These are phyloP conservation scores for Nomada hirtipes DNA, from an alignment of 2,888 invertebrate genomes.

Conservation along the genomic window DNA sequence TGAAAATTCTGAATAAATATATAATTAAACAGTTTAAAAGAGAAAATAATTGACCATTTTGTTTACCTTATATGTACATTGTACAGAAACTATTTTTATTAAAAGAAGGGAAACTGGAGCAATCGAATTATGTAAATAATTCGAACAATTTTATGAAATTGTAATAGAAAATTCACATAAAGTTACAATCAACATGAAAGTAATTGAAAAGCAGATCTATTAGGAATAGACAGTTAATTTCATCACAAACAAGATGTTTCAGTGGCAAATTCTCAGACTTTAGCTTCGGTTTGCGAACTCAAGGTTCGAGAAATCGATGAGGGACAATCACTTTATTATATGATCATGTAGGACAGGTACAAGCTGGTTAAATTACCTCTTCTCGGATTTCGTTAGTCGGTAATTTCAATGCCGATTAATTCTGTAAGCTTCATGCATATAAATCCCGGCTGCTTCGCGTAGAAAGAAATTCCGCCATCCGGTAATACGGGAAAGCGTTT, in stretches of 20 bases:
- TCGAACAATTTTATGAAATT: no score
- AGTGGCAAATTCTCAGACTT: background rate
- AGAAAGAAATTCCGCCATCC: constrained; percentile 41
- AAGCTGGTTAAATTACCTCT: constrained; percentile 64
- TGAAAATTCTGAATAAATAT: no score
- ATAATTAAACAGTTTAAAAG: no score
- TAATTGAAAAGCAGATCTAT: background rate
- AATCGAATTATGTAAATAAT: no score
- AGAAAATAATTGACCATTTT: no score
- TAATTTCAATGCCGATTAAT: constrained; percentile 74
- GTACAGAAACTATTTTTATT: no score
- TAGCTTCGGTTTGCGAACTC: constrained; percentile 10
- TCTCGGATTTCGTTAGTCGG: constrained; percentile 69
- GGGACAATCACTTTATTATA: constrained; percentile 62
- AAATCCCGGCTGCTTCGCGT: constrained; percentile 31
- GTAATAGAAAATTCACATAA: background rate
- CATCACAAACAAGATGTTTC: background rate
- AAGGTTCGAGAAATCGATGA: constrained; percentile 68
- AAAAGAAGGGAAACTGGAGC: no score
- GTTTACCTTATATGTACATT: no score
- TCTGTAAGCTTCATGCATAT: constrained; percentile 64
- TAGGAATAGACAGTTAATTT: background rate
- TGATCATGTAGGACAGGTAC: constrained; percentile 61
- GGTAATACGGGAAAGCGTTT: constrained; percentile 8
- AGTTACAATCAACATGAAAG: background rate